These are phyloP conservation scores for Pristionchus maxplancki DNA, from an alignment of 2,888 invertebrate species.

Conservation along the genomic window DNA sequence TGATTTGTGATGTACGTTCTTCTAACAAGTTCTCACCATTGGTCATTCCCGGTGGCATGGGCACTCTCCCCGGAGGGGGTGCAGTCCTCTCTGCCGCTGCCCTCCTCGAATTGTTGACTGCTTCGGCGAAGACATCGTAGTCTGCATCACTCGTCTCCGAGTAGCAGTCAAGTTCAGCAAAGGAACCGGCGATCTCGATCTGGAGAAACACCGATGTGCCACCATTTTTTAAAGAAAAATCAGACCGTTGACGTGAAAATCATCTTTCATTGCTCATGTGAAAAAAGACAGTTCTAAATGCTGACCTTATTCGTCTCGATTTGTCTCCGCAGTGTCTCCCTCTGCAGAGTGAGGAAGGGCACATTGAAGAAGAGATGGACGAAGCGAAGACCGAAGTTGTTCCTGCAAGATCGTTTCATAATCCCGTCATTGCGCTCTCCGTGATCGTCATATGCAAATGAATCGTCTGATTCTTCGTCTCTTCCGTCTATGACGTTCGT, in stretches of 20 bases:
- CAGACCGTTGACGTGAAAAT: no score
- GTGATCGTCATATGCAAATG: no score
- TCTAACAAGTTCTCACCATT: conserved; percentile 16
- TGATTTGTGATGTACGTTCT: background rate
- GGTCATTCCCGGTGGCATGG: conserved; percentile 34
- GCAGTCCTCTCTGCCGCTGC: conserved; percentile 40
- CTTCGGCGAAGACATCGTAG: conserved; percentile 78
- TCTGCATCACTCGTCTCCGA: conserved; percentile 81
- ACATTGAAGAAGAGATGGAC: conserved; percentile 95
- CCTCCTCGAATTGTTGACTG: conserved; percentile 60
- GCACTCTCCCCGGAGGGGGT: background rate
- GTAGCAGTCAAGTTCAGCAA: conserved; percentile 80
- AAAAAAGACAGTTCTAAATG: no score
- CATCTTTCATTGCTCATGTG: no score
- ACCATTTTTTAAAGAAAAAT: no score
- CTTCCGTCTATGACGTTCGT: background rate
- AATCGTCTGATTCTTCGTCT: background rate
- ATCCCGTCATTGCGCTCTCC: no score
- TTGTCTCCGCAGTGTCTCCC: conserved; percentile 58
- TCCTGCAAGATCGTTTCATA: conserved; percentile 83
- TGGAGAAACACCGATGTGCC: no score
- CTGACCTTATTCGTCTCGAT: conserved; percentile 61
- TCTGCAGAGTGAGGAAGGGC: conserved; percentile 91
- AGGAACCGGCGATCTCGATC: conserved; percentile 63
- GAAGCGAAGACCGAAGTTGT: conserved; percentile 93